phyloP scores from a whole-genome alignment of 2,797 vertebrate genomes.

The Staurois parvus region DNA sequence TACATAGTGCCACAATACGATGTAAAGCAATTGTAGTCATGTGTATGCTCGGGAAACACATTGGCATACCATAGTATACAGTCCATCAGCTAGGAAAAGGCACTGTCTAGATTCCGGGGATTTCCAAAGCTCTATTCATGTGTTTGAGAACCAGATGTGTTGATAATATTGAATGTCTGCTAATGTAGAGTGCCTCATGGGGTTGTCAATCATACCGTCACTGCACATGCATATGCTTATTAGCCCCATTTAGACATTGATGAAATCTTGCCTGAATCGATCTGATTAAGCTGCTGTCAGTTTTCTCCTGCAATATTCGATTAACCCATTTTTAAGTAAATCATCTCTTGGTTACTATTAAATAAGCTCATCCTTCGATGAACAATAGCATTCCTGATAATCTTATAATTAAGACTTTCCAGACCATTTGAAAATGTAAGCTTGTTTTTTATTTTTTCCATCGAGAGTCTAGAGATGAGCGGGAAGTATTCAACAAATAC shows the following conservation, averaged over 20 bases:
- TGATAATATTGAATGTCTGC: conserved; percentile 40
- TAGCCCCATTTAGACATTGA: conserved; percentile 44
- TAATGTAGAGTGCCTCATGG: conserved; percentile 42
- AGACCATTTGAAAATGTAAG: conserved; percentile 5
- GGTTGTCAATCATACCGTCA: conserved; percentile 53
- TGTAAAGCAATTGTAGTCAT: background rate
- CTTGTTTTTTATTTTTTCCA: background rate
- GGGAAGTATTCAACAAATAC: no score
- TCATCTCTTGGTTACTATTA: conserved; percentile 20
- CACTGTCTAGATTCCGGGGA: conserved; percentile 33
- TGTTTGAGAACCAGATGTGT: conserved; percentile 56
- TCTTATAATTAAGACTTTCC: background rate
- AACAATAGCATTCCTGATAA: background rate
- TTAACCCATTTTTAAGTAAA: conserved; percentile 27
- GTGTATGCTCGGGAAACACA: background rate
- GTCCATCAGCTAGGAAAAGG: conserved; percentile 38
- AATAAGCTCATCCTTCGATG: background rate
- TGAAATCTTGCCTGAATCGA: conserved; percentile 42
- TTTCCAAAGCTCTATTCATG: conserved; percentile 44
- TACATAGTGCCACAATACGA: background rate
- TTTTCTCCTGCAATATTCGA: conserved; percentile 38
- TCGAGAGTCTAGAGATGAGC: no score
- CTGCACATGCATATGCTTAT: conserved; percentile 38
- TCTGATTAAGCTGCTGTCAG: conserved; percentile 30
- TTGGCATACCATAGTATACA: background rate